phyloP scores from a whole-genome alignment of 2,113 vertebrate genomes.

The Galbula dea region DNA sequence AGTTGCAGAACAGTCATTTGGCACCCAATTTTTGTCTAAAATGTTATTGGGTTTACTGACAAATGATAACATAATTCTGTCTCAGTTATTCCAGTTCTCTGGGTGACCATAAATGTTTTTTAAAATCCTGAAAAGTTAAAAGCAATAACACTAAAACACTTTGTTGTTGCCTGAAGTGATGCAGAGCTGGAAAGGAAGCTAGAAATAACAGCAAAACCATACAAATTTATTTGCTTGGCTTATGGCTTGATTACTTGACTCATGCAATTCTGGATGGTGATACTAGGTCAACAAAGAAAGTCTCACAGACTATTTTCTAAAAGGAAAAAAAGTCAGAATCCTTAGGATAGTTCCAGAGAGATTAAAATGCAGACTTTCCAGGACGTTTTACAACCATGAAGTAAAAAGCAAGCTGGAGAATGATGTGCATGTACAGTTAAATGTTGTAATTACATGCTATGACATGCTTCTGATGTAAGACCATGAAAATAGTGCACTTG shows the following conservation, averaged over 20 bases:
- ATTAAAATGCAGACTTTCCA: background rate
- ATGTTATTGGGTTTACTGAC: slow-evolving; percentile 46
- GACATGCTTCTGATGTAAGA: background rate
- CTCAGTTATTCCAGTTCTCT: background rate
- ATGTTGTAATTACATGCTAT: background rate
- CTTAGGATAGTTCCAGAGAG: background rate
- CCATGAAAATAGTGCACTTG: background rate
- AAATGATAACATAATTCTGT: slow-evolving; percentile 39
- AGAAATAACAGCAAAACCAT: slow-evolving; percentile 15
- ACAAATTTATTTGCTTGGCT: slow-evolving; percentile 48
- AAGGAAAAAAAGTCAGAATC: background rate
- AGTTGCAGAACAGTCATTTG: slow-evolving; percentile 27
- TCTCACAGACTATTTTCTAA: background rate
- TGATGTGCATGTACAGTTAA: background rate
- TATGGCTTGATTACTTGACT: slow-evolving; percentile 21
- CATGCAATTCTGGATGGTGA: background rate
- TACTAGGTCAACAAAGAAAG: background rate
- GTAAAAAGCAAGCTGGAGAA: background rate
- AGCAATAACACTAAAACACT: background rate
- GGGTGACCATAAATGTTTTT: slow-evolving; percentile 18
- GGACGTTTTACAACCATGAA: background rate
- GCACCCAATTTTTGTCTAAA: slow-evolving; percentile 17
- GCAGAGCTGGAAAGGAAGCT: background rate
- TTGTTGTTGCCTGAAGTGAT: slow-evolving; percentile 56
- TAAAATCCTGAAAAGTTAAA: slow-evolving; percentile 33